phyloP scores from a whole-genome alignment of 2,113 vertebrate genomes.

The Bubo bubo region DNA sequence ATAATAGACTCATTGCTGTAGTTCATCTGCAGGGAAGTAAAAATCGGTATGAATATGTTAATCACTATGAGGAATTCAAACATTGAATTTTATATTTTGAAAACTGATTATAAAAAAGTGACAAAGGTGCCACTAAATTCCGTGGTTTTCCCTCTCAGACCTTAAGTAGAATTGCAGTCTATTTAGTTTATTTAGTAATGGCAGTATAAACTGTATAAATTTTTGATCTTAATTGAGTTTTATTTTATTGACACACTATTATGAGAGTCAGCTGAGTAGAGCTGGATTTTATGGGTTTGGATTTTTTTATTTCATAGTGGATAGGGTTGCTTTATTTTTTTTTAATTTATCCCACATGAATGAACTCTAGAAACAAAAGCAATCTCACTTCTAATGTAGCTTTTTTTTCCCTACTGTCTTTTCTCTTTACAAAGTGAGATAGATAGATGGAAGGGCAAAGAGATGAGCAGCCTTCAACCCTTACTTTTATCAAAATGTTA shows the following conservation, averaged over 20 bases:
- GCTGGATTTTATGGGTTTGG: neutral
- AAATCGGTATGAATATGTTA: neutral
- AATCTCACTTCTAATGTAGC: neutral
- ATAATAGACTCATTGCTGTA: neutral
- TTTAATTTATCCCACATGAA: neutral
- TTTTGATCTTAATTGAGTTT: neutral
- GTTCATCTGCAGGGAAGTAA: neutral
- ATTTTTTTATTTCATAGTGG: neutral
- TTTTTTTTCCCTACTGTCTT: neutral
- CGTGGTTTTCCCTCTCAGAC: neutral
- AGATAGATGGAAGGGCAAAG: neutral
- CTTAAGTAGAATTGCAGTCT: neutral
- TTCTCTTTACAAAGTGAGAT: neutral
- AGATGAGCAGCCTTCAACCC: neutral
- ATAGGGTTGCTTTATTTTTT: neutral
- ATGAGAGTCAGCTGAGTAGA: neutral
- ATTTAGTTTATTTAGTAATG: neutral
- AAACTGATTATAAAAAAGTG: neutral
- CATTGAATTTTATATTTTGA: neutral
- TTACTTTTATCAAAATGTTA: neutral
- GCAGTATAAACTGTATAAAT: neutral
- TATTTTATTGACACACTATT: neutral
- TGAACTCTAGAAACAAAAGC: neutral
- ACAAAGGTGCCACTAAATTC: neutral
- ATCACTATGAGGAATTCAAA: neutral